Evolutionary conservation across 1,140 invertebrate species (phyloP), one percentile per base, ranked within the genome.

Genomic region (Arion vulgaris): DNA sequence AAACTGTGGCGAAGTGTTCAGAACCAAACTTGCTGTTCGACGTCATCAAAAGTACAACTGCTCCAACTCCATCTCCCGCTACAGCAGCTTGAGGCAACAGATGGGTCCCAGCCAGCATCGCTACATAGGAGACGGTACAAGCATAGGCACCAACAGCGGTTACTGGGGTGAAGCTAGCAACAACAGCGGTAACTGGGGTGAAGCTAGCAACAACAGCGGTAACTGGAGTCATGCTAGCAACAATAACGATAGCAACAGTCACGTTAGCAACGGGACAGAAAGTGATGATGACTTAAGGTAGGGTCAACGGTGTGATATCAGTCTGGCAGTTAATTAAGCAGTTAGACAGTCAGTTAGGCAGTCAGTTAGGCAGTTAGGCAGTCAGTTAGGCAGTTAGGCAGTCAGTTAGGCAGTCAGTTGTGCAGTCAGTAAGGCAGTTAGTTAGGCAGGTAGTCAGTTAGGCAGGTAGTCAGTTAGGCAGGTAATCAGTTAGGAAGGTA

Each of bases 1-100:
- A 62, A 85, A 86, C 9, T 88, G 88, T 73, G 87, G 86, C n/a
- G 87, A 88, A 68, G 76, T 88, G n/a, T 85, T 88, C 68, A 72
- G 85, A 23, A 85, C 88, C 23, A 82, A 85, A 26, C 86, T 87
- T n/a, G 88, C 87, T 13, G 79, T 87, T 7, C 83, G 86, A n/a
- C 82, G 85, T 34, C 88, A 89, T 73, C 84, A 89, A 80, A 83
- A 85, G 0, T 88, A 86, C 85, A 85, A 84, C 17, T 89, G 88
- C 68, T 81, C 84, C 73, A 87, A 85, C 32, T 74, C 83, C 11
- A 13, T 69, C 77, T 73, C 86, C 0, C 85, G 85, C 49, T 86
- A 73, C 51, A 79, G 68, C 5, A 69, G 68, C 39, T 83, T 76
- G 38, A 79, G 41, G 28, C 15, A 79, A 32, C 53, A 79, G 77